Evolutionary conservation across 92 coral and sea anemone genomes (phyloP), one percentile per base, ranked within the genome.

Genomic region (Epizoanthus rinbou): DNA sequence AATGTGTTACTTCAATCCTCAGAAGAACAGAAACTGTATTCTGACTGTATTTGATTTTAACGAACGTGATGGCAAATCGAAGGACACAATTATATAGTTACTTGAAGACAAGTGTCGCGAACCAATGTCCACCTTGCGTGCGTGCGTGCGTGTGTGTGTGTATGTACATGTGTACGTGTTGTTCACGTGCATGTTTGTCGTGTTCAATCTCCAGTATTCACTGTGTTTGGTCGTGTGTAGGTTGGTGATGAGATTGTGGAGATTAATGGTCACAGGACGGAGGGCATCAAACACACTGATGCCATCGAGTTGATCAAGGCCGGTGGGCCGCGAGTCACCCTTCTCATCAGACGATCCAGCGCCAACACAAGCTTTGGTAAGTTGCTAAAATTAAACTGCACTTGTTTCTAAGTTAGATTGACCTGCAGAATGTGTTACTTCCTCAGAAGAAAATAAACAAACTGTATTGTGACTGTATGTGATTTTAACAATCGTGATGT

Each of bases 211-310:
- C 54, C 14, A 50, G 14, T 10, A 50, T 50, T 50, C 8, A 50
- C 54, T 50, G 54, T 10, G 14, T 50, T 50, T 50, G 13, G 54
- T 11, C 54, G 54, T 50, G 54, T 50, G 3, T 58, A 96, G 99
- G 94, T 96, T 70, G 99, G 99, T 24, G 99, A 96, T 76, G 98
- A 96, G 85, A 84, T 96, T 19, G 73, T 96, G 15, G 98, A 91
- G 85, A 96, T 96, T 76, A 96, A 96, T 57, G 93, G 93, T 19
- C 83, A 85, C 15, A 86, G 93, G 56, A 96, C 99, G 1, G 90
- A 68, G 22, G 82, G 95, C 53, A 86, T 96, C 84, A 91, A 90
- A 6, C 99, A 96, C 87, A 91, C 92, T 0, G 96, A 96, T 33
- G 99, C 99, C 19, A 96, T 96, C 10, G 92, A 83, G 6, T 79